Percentiles rank a stretch among this genome's conserved stretches.
Evolutionary conservation across 2,113 vertebrate genomes (phyloP).

Genomic region (human (Homo sapiens)): GRCh38 chr12:68169501-68170000

Average conservation of each 20-base stretch:
- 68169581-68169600: background rate
- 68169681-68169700: background rate
- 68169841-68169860: background rate
- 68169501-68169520: background rate
- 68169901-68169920: background rate
- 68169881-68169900: background rate
- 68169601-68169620: background rate
- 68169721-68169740: background rate
- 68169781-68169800: background rate
- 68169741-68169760: background rate
- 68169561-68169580: background rate
- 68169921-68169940: background rate
- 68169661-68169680: background rate
- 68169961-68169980: background rate
- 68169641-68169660: background rate
- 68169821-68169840: background rate
- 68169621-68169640: background rate
- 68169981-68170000: background rate
- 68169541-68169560: background rate
- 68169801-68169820: background rate
- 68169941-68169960: background rate
- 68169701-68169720: background rate
- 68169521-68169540: background rate
- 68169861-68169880: background rate
- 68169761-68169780: background rate